Evolutionary conservation across 53 echinoderm and acorn worm species (phyloP).

Genomic region (Arbacia lixula): DNA sequence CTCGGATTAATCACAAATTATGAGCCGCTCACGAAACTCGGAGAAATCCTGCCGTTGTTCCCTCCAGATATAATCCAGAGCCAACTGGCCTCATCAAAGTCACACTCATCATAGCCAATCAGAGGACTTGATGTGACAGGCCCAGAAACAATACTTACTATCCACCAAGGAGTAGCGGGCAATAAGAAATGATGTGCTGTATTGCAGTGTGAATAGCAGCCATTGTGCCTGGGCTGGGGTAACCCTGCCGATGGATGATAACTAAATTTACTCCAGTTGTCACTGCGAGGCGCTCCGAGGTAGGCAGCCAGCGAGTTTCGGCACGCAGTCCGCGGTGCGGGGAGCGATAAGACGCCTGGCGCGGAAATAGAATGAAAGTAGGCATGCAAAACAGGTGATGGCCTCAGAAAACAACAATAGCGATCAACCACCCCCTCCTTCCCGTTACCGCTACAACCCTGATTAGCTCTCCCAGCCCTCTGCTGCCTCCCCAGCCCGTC

Average conservation of each 20-base stretch:
- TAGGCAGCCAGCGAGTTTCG: not conserved
- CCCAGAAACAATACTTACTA: constrained; percentile 7
- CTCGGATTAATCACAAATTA: no score
- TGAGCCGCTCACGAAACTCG: no score
- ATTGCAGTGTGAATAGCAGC: constrained; percentile 47
- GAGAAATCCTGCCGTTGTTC: no score
- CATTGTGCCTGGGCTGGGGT: no score
- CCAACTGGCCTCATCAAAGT: no score
- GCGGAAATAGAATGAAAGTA: constrained; percentile 52
- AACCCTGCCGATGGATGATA: constrained; percentile 21
- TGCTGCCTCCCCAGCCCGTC: not conserved
- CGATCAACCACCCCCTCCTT: constrained; percentile 33
- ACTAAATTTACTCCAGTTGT: constrained; percentile 49
- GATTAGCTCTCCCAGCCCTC: not conserved
- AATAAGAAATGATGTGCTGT: not conserved
- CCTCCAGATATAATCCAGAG: no score
- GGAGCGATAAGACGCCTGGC: not conserved
- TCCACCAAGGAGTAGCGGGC: constrained; percentile 4
- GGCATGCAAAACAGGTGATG: constrained; percentile 52
- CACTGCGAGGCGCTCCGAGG: not conserved
- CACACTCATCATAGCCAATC: not conserved
- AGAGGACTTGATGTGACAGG: constrained; percentile 21
- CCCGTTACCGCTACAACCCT: constrained; percentile 2
- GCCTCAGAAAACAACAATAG: constrained; percentile 35
- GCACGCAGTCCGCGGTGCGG: not conserved